A percentile compares a stretch with the other conserved stretches of the same genome.
Conservation (phyloP, 1,140 invertebrate genomes). For the Bombus picipes region DNA sequence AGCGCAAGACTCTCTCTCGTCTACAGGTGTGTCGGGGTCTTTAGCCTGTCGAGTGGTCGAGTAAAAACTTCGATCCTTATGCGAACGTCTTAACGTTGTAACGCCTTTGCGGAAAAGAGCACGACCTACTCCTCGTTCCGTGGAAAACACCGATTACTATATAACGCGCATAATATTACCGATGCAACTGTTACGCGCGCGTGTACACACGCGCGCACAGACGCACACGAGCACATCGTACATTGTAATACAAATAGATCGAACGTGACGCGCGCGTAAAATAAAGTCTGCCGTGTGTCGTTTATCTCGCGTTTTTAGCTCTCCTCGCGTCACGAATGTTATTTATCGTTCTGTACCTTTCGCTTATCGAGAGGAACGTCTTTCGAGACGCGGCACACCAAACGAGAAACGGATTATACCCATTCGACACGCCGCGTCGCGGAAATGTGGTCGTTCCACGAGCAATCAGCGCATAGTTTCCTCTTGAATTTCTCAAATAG, state of each 20-base stretch:
- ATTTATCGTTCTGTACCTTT: constrained; percentile 44
- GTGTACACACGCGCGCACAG: background rate
- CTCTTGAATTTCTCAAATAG: background rate
- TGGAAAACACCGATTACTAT: constrained; percentile 23
- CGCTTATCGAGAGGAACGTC: constrained; percentile 42
- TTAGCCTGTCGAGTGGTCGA: constrained; percentile 59
- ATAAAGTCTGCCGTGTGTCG: constrained; percentile 45
- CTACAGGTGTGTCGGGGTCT: constrained; percentile 71
- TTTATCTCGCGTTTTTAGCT: constrained; percentile 48
- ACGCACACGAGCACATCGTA: background rate
- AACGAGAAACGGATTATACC: constrained; percentile 14
- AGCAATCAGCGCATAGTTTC: constrained; percentile 6
- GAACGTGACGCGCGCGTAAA: constrained; percentile 48
- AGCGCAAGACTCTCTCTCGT: constrained; percentile 55
- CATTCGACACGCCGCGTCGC: constrained; percentile 1
- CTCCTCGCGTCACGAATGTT: constrained; percentile 37
- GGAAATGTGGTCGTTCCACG: constrained; percentile 20
- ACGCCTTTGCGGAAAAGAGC: constrained; percentile 15
- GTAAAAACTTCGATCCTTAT: constrained; percentile 36
- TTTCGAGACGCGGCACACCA: background rate
- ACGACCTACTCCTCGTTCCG: constrained; percentile 16
- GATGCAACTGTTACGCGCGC: constrained; percentile 7
- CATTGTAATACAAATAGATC: constrained; percentile 32
- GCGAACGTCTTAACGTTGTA: background rate
- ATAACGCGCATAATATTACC: background rate